Percentiles rank a stretch among this genome's conserved stretches.
phyloP scores from a whole-genome alignment of 2,797 vertebrate genomes.

The Neosilurus hyrtlii region DNA sequence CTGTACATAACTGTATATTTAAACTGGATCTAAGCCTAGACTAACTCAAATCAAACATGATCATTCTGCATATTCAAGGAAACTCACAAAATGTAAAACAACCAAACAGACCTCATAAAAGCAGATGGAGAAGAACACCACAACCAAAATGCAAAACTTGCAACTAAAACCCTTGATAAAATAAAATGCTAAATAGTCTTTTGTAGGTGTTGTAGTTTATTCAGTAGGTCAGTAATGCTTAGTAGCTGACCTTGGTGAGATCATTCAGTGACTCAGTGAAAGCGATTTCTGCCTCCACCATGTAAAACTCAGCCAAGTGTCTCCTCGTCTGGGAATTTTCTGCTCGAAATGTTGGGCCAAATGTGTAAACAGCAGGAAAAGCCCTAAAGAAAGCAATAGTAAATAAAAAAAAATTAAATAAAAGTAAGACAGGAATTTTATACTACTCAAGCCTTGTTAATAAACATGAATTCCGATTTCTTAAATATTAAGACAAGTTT shows the following conservation, averaged over 20 bases:
- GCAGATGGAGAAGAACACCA: background rate
- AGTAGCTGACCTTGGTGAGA: slow-evolving; percentile 79
- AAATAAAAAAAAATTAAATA: background rate
- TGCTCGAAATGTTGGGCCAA: slow-evolving; percentile 91
- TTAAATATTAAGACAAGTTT: background rate
- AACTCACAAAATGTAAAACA: background rate
- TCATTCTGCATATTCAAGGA: slow-evolving; percentile 3
- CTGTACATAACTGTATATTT: background rate
- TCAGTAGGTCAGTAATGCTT: slow-evolving; percentile 1
- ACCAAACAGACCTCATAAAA: background rate
- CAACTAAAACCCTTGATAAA: background rate
- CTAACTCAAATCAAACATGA: background rate
- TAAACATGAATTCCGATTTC: background rate
- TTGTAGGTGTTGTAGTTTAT: background rate
- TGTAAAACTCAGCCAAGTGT: slow-evolving; percentile 96
- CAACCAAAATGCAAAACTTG: background rate
- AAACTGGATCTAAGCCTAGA: background rate
- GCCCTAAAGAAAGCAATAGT: slow-evolving; percentile 70
- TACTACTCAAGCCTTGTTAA: background rate
- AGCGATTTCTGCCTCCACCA: slow-evolving; percentile 95
- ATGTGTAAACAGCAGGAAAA: slow-evolving; percentile 86
- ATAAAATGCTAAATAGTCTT: background rate
- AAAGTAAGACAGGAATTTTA: slow-evolving; percentile 21
- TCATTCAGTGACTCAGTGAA: slow-evolving; percentile 87
- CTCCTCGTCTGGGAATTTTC: slow-evolving; percentile 93